These are phyloP conservation scores for Raillietiella orientalis DNA, from an alignment of 2,888 invertebrate species.

Conservation along the genomic window DNA sequence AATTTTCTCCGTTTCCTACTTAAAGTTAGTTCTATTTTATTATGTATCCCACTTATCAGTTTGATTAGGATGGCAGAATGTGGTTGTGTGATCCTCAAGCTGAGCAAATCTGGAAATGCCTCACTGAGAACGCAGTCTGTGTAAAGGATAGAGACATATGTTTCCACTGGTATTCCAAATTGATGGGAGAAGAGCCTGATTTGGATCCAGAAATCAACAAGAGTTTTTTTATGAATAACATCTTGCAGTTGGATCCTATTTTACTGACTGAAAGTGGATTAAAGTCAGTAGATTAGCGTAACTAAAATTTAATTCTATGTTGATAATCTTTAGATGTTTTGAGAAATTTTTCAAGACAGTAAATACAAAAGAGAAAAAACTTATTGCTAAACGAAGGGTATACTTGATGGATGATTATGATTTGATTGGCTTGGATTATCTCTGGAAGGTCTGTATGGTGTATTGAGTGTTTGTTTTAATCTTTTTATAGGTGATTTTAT, in stretches of 20 bases:
- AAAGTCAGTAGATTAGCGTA: slow-evolving; percentile 22
- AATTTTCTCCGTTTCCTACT: slow-evolving; percentile 69
- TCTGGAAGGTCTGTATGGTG: slow-evolving; percentile 40
- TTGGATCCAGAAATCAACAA: slow-evolving; percentile 79
- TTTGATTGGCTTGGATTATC: slow-evolving; percentile 77
- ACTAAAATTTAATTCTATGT: background rate
- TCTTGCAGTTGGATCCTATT: slow-evolving; percentile 63
- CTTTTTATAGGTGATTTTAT: slow-evolving; percentile 35
- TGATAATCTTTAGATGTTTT: slow-evolving; percentile 19
- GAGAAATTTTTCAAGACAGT: slow-evolving; percentile 74
- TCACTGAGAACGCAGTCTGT: slow-evolving; percentile 76
- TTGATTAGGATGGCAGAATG: slow-evolving; percentile 47
- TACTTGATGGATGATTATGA: slow-evolving; percentile 72
- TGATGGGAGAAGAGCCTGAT: slow-evolving; percentile 89
- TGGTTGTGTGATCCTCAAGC: slow-evolving; percentile 93
- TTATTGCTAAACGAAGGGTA: slow-evolving; percentile 50
- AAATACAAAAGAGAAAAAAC: slow-evolving; percentile 72
- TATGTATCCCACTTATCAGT: slow-evolving; percentile 6
- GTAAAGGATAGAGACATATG: slow-evolving; percentile 76
- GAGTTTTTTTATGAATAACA: slow-evolving; percentile 82
- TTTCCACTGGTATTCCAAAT: slow-evolving; percentile 90
- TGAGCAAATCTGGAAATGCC: slow-evolving; percentile 81
- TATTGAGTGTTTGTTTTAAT: background rate
- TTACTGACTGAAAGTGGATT: slow-evolving; percentile 79
- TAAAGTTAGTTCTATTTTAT: slow-evolving; percentile 17